These are phyloP conservation scores for Amphiprion percula DNA, from an alignment of 2,113 vertebrate genomes.

Conservation along the genomic window DNA sequence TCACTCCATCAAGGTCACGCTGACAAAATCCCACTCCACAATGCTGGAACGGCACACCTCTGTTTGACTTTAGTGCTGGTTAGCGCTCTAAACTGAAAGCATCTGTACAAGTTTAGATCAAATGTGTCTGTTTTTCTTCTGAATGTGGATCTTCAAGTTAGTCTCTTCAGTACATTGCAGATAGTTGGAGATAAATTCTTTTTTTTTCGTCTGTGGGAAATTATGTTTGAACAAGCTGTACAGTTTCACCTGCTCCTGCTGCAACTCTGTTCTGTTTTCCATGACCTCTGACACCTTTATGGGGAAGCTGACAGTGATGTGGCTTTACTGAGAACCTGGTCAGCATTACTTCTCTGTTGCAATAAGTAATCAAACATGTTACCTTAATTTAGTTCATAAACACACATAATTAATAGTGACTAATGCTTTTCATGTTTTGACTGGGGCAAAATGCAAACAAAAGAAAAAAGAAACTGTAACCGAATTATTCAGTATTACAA, in stretches of 20 bases:
- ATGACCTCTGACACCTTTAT: slow-evolving; percentile 21
- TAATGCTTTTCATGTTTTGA: neutral
- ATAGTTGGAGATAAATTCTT: too few species aligned
- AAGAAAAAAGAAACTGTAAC: neutral
- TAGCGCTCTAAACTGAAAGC: neutral
- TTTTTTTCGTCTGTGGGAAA: too few species aligned
- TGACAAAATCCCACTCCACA: slow-evolving; percentile 51
- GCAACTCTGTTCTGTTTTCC: slow-evolving; percentile 18
- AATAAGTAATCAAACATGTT: neutral
- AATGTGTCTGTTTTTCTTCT: neutral
- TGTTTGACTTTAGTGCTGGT: slow-evolving; percentile 33
- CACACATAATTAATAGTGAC: neutral
- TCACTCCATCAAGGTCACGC: slow-evolving; percentile 57
- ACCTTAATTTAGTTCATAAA: neutral
- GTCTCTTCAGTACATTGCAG: too few species aligned
- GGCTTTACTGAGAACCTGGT: neutral
- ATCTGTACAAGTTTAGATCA: neutral
- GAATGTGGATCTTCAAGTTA: neutral
- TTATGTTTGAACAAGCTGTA: too few species aligned
- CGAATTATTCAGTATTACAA: neutral
- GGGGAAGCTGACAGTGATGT: slow-evolving; percentile 1
- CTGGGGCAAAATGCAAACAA: neutral
- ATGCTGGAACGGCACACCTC: slow-evolving; percentile 33
- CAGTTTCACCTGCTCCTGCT: neutral
- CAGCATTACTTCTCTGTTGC: neutral